phyloP scores from a whole-genome alignment of 1,140 invertebrate genomes.

The Oncopodura yosiiana region DNA sequence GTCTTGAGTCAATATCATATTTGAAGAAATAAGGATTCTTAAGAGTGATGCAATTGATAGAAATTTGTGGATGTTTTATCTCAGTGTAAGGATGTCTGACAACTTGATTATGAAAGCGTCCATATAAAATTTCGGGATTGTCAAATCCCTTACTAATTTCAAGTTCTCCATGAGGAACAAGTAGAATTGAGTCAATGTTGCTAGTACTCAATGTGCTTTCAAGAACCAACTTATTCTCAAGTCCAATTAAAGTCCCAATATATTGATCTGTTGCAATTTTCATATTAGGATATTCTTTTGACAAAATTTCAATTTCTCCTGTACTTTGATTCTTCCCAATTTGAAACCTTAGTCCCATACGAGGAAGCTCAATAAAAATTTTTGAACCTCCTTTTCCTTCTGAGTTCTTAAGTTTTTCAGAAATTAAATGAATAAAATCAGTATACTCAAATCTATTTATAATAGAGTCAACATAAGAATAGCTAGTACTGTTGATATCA shows the following conservation, averaged over 20 bases:
- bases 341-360: constrained; percentile 11
- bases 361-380: constrained; percentile 1
- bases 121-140: no score
- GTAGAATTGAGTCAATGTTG: constrained; percentile 7
- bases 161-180: constrained; percentile 17
- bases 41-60: no score
- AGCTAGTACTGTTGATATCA: not conserved
- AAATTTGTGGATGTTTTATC: no score
- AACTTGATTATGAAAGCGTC: no score
- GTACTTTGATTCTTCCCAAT: not conserved
- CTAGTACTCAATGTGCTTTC: not conserved
- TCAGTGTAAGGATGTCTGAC: no score
- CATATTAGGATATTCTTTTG: constrained; percentile 17
- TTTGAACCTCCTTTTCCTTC: not conserved
- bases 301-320: not conserved
- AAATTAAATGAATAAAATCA: constrained; percentile 10
- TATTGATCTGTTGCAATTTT: constrained; percentile 7
- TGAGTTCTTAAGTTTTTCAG: no score
- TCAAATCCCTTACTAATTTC: no score
- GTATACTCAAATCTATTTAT: constrained; percentile 5
- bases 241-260: constrained; percentile 14
- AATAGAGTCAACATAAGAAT: not conserved
- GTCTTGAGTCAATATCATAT: not conserved
- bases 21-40: constrained; percentile 16
- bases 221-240: constrained; percentile 7